phyloP scores from a whole-genome alignment of 2,888 invertebrate species.

The Melinopterus prodromus region DNA sequence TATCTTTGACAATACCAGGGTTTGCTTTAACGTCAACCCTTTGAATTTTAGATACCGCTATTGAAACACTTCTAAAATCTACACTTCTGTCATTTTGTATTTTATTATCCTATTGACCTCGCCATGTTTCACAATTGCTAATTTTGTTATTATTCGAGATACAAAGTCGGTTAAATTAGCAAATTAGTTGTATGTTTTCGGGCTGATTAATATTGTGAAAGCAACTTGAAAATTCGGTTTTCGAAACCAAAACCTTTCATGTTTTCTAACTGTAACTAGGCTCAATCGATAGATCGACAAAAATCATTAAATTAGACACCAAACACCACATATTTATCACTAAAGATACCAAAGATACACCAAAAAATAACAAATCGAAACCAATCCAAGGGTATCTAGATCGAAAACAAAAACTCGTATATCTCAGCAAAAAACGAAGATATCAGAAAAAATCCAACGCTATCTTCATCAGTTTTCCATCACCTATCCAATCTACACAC shows the following conservation, averaged over 20 bases:
- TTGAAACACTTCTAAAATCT: too few relatives aligned
- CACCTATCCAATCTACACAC: not conserved
- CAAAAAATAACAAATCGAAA: not conserved
- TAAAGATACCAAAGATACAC: not conserved
- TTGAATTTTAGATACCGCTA: too few relatives aligned
- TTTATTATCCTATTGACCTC: not conserved
- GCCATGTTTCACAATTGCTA: not conserved
- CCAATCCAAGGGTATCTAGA: not conserved
- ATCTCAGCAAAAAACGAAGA: not conserved
- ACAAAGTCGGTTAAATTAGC: too few relatives aligned
- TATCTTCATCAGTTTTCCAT: not conserved
- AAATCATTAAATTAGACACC: not conserved
- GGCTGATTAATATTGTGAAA: too few relatives aligned
- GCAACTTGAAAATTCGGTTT: too few relatives aligned
- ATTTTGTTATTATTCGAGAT: not conserved
- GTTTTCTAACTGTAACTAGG: not conserved
- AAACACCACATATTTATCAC: not conserved
- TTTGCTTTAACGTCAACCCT: too few relatives aligned
- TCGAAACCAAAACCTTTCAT: not conserved
- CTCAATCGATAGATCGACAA: not conserved
- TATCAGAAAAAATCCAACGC: not conserved
- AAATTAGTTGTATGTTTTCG: too few relatives aligned
- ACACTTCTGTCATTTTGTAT: too few relatives aligned
- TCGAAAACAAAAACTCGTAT: not conserved
- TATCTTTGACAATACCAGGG: too few relatives aligned